Conservation (phyloP, 2,797 vertebrate species). For the Phrynocephalus forsythii region DNA sequence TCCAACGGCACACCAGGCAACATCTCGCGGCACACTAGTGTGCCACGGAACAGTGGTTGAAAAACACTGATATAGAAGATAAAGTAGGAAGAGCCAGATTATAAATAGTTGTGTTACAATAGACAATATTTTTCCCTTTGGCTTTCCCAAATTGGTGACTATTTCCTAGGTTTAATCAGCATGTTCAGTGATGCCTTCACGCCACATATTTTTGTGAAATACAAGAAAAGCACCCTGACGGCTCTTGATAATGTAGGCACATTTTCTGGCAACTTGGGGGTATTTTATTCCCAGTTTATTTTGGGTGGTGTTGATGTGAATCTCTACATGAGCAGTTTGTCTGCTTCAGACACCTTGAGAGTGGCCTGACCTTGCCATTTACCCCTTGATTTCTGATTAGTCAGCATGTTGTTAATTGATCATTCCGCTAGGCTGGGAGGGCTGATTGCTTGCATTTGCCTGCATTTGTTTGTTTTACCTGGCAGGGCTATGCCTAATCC, state of each 20-base stretch:
- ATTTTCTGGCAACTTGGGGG: conserved; percentile 28
- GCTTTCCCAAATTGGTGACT: neutral
- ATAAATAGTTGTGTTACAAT: neutral
- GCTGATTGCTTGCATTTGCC: conserved; percentile 61
- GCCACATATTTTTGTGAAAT: neutral
- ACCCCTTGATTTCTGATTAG: conserved; percentile 60
- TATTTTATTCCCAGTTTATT: conserved; percentile 51
- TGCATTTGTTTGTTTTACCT: conserved; percentile 31
- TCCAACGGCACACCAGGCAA: too few species aligned
- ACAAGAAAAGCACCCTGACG: neutral
- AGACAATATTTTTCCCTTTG: neutral
- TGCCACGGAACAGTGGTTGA: too few species aligned
- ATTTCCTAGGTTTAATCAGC: conserved; percentile 4
- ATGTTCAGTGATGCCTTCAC: neutral
- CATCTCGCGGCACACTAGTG: too few species aligned
- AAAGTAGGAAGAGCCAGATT: neutral
- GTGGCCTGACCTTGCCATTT: conserved; percentile 29
- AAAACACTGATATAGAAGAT: too few species aligned
- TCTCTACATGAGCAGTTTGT: conserved; percentile 45
- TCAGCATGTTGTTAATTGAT: conserved; percentile 66
- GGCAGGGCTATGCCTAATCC: neutral
- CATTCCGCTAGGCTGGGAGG: conserved; percentile 50
- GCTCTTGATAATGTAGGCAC: conserved; percentile 20
- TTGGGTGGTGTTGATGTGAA: conserved; percentile 49
- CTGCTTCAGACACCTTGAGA: conserved; percentile 36